Base-by-base conservation (phyloP, 2,113 vertebrate species). In the Podarcis cretensis region DNA sequence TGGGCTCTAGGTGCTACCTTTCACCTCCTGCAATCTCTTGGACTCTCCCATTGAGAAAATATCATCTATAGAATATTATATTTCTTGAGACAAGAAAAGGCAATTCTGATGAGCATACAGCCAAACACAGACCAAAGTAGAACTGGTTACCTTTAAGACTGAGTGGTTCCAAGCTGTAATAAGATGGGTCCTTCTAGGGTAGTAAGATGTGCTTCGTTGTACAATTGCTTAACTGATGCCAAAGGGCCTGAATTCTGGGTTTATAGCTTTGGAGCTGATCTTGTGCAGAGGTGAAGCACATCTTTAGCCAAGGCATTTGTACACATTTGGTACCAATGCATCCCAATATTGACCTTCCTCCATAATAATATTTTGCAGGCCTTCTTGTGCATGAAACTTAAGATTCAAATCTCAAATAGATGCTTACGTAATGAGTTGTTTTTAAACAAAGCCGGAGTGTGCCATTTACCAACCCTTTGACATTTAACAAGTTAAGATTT, bases 1-100 rank as follows among this genome's bases (percentile, higher is more conserved):
- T 99, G 99, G 99, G 98, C 99, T 89, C 95, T 99, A 93, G 99
- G 99, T 30, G 99, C 99, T 69, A 98, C 98, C 35, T 99, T 99
- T 90, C 98, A 99, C 93, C 96, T 98, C 84, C 96, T 99, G 95
- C 98, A 98, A 94, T 98, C 98, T 95, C 94, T 99, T 95, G 98
- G 95, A 20, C 83, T 97, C 81, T 93, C 95, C 9, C 91, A 95
- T 5, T 97, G 90, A 97, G 79, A 89, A 90, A 20, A 9, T 81
- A 66, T 23, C 18, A 66, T 89, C 76, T 91, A 82, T 25, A 84
- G 90, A 89, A 92, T 91, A 94, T 83, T 66, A 89, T 79, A 86
- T 85, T 87, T 92, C 87, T 85, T 85, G 90, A 90, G 90, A 73
- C 68, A 91, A 81, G 27, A 91, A 80, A 91, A 75, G 87, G 76